Evolutionary conservation across 2,113 vertebrate species (phyloP).

Genomic region (Onychostoma macrolepis): DNA sequence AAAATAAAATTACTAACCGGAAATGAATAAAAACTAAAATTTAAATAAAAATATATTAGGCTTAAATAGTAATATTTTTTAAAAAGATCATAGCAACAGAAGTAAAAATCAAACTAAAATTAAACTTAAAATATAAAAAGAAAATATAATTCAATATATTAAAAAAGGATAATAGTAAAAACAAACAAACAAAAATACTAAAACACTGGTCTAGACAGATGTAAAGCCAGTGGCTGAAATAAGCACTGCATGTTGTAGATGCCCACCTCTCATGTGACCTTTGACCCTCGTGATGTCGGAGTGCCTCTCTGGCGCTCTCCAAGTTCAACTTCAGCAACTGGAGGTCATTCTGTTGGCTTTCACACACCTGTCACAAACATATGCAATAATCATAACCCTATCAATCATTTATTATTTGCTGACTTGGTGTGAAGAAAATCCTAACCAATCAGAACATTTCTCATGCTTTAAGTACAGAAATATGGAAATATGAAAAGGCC

Average conservation of each 20-base stretch:
- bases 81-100: too few relatives aligned
- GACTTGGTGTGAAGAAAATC: neutral
- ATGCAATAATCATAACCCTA: neutral
- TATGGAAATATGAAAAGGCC: neutral
- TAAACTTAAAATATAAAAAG: too few relatives aligned
- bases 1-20: too few relatives aligned
- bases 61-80: too few relatives aligned
- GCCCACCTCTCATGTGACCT: slow-evolving; percentile 73
- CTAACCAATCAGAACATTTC: neutral
- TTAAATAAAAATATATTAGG: too few relatives aligned
- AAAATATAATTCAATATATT: too few relatives aligned
- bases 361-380: slow-evolving; percentile 77
- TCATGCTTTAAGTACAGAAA: neutral
- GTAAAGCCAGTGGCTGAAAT: neutral
- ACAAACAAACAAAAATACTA: too few relatives aligned
- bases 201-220: neutral
- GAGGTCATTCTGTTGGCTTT: slow-evolving; percentile 84
- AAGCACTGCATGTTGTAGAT: neutral
- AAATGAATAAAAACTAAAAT: too few relatives aligned
- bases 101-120: too few relatives aligned
- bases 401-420: neutral
- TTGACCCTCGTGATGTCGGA: slow-evolving; percentile 64
- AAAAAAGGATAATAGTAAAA: too few relatives aligned
- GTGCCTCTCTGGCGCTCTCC: slow-evolving; percentile 76
- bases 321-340: slow-evolving; percentile 82